These are phyloP conservation scores for Tichodroma muraria DNA, from an alignment of 2,113 vertebrate species.

Conservation along the genomic window DNA sequence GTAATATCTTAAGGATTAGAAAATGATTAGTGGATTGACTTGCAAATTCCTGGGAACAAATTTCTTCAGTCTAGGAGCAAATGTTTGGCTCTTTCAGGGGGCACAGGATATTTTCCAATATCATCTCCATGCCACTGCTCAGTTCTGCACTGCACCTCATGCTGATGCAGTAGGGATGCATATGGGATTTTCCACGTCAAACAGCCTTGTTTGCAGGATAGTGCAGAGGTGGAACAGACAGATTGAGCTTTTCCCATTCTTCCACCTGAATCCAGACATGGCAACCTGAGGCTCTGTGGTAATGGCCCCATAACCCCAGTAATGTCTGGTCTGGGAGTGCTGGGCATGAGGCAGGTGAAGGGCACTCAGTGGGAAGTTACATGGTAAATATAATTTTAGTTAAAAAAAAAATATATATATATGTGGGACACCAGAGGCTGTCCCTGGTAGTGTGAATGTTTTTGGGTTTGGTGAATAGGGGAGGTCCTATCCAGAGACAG, in stretches of 20 bases:
- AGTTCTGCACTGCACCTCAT: rapidly evolving
- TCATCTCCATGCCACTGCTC: not conserved
- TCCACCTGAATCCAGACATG: rapidly evolving
- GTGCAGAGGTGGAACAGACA: not conserved
- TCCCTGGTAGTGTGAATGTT: not conserved
- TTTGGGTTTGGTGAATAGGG: not conserved
- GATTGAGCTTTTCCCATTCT: not conserved
- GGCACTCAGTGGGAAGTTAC: rapidly evolving
- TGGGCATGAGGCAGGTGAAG: not conserved
- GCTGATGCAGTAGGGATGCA: rapidly evolving
- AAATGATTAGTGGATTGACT: not conserved
- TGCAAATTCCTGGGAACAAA: not conserved
- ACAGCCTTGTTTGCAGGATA: not conserved
- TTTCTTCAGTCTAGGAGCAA: not conserved
- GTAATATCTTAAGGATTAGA: constrained; percentile 31
- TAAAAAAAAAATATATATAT: too few species aligned
- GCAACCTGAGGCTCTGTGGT: not conserved
- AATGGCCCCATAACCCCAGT: not conserved
- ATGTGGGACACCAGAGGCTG: not conserved
- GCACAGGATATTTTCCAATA: not conserved
- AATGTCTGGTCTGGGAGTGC: not conserved
- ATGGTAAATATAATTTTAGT: not conserved
- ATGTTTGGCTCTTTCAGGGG: not conserved
- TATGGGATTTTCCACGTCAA: not conserved
- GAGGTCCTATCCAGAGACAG: not conserved